Evolutionary conservation across 2,797 vertebrate genomes (phyloP).

Genomic region (Trichosurus vulpecula): DNA sequence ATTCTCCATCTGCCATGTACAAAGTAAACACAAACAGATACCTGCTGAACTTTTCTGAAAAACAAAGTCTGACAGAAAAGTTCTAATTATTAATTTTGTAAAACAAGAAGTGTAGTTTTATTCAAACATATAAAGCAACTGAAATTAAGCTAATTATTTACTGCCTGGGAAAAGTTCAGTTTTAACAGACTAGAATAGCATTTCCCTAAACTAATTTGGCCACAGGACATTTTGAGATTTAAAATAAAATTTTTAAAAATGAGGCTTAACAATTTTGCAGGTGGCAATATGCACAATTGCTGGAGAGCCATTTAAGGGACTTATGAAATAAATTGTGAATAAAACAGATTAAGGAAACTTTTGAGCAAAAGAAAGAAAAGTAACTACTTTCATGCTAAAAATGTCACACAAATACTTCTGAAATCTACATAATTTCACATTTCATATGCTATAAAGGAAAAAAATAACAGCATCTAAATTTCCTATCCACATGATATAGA

Average conservation of each 20-base stretch:
- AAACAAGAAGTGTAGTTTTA: background rate
- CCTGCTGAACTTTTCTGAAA: background rate
- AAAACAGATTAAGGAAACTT: background rate
- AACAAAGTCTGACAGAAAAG: background rate
- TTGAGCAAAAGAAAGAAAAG: background rate
- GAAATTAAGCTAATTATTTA: constrained; percentile 1
- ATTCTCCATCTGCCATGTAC: background rate
- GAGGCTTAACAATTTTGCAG: no score
- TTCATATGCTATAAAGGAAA: background rate
- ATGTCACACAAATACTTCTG: no score
- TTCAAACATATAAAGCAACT: background rate
- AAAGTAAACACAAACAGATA: background rate
- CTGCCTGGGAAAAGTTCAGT: constrained; percentile 14
- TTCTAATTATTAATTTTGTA: background rate
- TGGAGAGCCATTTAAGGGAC: background rate
- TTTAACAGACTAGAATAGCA: constrained; percentile 28
- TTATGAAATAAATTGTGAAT: background rate
- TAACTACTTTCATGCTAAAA: background rate
- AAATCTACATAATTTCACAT: no score
- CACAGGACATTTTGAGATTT: background rate
- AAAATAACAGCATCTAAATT: background rate
- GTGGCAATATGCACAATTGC: background rate
- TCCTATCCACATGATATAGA: background rate
- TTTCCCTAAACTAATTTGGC: background rate
- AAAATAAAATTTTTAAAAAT: background rate